phyloP scores from a whole-genome alignment of 2,888 invertebrate genomes.

The Gnatocerus cornutus region DNA sequence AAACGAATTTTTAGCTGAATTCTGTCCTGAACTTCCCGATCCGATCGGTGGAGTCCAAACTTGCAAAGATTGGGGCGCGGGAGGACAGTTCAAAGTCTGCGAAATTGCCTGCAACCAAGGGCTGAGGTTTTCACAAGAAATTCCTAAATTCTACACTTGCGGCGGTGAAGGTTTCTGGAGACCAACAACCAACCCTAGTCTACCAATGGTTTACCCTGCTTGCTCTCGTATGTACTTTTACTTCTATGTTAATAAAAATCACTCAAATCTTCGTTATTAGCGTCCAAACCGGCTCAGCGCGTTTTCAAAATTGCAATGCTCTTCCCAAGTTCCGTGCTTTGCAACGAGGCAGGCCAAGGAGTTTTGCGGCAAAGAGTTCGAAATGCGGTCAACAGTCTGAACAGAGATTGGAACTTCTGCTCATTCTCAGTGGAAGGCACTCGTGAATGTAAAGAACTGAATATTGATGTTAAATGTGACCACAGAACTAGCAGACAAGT shows the following conservation, averaged over 20 bases:
- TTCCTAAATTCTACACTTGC: conserved; percentile 98
- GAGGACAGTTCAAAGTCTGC: conserved; percentile 96
- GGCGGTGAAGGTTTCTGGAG: conserved; percentile 99
- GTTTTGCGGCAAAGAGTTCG: conserved; percentile 92
- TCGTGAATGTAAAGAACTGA: conserved; percentile 91
- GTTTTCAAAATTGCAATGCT: conserved; percentile 95
- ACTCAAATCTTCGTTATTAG: conserved; percentile 68
- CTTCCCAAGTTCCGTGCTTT: conserved; percentile 97
- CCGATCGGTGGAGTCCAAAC: conserved; percentile 93
- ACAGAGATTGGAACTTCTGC: conserved; percentile 98
- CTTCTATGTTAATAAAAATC: no score
- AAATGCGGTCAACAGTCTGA: conserved; percentile 90
- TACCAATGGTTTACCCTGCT: conserved; percentile 91
- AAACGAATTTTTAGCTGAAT: conserved; percentile 79
- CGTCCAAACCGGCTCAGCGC: conserved; percentile 92
- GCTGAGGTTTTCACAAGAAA: conserved; percentile 91
- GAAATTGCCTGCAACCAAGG: conserved; percentile 91
- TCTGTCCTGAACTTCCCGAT: conserved; percentile 91
- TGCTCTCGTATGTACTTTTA: conserved; percentile 83
- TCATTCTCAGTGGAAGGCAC: conserved; percentile 91
- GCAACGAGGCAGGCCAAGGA: conserved; percentile 95
- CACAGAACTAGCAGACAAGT: conserved; percentile 81
- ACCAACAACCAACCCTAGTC: conserved; percentile 85
- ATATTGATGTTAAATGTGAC: conserved; percentile 94
- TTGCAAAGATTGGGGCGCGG: conserved; percentile 97